These are phyloP conservation scores for Balanococcus diminutus DNA, from an alignment of 2,888 invertebrate genomes.

Conservation along the genomic window DNA sequence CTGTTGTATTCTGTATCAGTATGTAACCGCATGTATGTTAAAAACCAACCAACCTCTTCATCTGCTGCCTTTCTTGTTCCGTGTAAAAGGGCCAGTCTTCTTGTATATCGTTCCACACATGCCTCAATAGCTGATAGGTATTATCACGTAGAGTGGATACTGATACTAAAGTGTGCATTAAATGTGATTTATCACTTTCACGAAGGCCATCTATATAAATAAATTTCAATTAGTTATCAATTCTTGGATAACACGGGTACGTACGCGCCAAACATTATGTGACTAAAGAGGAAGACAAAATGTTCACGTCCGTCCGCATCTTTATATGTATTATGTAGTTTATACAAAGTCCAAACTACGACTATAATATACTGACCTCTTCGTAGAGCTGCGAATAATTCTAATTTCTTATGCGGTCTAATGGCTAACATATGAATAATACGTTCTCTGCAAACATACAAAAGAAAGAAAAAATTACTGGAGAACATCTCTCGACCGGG, in stretches of 20 bases:
- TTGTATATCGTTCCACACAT: slow-evolving; percentile 90
- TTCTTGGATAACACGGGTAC: neutral
- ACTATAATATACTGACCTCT: slow-evolving; percentile 82
- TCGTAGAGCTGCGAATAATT: slow-evolving; percentile 79
- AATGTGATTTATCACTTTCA: slow-evolving; percentile 78
- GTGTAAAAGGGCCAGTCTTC: slow-evolving; percentile 94
- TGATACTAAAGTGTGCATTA: slow-evolving; percentile 73
- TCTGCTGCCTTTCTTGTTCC: slow-evolving; percentile 84
- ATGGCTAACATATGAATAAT: slow-evolving; percentile 92
- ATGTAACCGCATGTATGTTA: no score
- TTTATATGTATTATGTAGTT: no score
- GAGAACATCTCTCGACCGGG: neutral
- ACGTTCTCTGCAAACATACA: slow-evolving; percentile 63
- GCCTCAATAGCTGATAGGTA: slow-evolving; percentile 83
- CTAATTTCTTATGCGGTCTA: slow-evolving; percentile 91
- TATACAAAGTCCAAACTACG: slow-evolving; percentile 21
- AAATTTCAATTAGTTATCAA: slow-evolving; percentile 27
- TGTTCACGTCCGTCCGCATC: neutral
- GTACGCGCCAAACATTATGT: neutral
- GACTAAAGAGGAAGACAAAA: neutral
- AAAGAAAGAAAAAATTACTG: neutral
- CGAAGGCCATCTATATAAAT: slow-evolving; percentile 69
- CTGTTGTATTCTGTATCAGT: neutral
- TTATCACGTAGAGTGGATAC: slow-evolving; percentile 81
- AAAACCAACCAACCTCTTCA: slow-evolving; percentile 68